Evolutionary conservation across 2,113 vertebrate genomes (phyloP), one percentile per base, ranked within the genome.

Genomic region (Pluvialis apricaria): DNA sequence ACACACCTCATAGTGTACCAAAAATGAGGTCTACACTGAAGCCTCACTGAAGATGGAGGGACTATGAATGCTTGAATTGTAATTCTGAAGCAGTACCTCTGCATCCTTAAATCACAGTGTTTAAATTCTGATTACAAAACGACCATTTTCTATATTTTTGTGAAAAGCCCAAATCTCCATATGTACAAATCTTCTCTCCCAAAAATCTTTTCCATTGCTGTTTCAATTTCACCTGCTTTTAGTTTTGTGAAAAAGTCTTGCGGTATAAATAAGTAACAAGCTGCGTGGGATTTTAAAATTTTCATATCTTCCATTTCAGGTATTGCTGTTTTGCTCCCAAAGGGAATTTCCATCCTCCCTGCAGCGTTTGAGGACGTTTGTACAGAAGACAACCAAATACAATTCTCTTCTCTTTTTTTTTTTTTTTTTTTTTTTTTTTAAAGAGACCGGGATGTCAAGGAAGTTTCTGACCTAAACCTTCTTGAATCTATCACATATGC

Each of bases 391-490:
- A 40, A 29, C 1, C 12, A 76, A 85, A 85, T 40, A 52, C 0
- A 1, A 16, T 70, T 68, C 2, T 65, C 8, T 19, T 28, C 3
- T 68, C 36, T 45, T 10, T 6, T 2, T 51, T 18, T 18, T 10
- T 0, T 10, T 19, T 8, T 3, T 11, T 3, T 10, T 47, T 14
- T 15, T 0, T 5, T 18, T 12, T 9, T 32, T 16, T 8, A 11
- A 25, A 44, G 19, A 70, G 20, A 26, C 28, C 44, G 26, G 44
- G 5, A 6, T 80, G 28, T 26, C 69, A 68, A 21, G 13, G 28
- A 20, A 45, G 12, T 51, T 84, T 81, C 65, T 68, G 55, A 62
- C 22, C 38, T 31, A 34, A 5, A 44, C 26, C 42, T 90, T 31
- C 58, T 78, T 71, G 55, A 28, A 89, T 75, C 79, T 81, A 42